Conservation (phyloP, 92 coral and sea anemone genomes). For the Meandrina meandrites region DNA sequence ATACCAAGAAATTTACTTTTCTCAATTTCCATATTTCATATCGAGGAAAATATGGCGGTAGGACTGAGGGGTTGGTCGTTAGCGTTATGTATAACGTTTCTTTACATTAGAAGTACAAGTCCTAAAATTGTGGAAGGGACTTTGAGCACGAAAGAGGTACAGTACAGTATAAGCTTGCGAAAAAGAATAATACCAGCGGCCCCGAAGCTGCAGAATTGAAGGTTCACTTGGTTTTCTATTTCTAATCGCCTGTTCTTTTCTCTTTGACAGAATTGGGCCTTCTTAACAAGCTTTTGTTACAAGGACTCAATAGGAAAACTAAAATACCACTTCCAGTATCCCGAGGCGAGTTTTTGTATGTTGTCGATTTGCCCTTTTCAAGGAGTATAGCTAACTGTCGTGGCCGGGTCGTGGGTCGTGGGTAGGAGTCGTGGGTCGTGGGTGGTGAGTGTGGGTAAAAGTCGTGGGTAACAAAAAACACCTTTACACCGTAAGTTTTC, state of each 20-base stretch:
- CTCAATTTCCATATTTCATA: background rate
- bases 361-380: no score
- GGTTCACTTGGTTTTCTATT: background rate
- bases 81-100: constrained; percentile 17
- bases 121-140: constrained; percentile 40
- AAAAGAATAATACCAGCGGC: background rate
- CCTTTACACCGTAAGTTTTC: no score
- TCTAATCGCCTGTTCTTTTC: background rate
- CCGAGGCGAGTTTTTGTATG: constrained; percentile 64
- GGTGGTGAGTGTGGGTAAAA: no score
- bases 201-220: background rate
- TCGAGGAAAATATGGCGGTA: constrained; percentile 33
- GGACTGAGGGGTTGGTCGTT: background rate
- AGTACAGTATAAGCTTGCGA: no score
- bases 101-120: background rate
- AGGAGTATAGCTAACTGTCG: no score
- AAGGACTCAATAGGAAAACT: constrained; percentile 83
- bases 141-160: constrained; percentile 29
- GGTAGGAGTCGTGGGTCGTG: no score
- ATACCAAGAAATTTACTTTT: background rate
- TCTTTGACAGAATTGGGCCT: constrained; percentile 83
- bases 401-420: no score
- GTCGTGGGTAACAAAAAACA: no score
- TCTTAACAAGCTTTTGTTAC: constrained; percentile 91
- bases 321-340: constrained; percentile 75